These are phyloP conservation scores for Antechinus flavipes DNA, from an alignment of 2,113 vertebrate species.

Conservation along the genomic window DNA sequence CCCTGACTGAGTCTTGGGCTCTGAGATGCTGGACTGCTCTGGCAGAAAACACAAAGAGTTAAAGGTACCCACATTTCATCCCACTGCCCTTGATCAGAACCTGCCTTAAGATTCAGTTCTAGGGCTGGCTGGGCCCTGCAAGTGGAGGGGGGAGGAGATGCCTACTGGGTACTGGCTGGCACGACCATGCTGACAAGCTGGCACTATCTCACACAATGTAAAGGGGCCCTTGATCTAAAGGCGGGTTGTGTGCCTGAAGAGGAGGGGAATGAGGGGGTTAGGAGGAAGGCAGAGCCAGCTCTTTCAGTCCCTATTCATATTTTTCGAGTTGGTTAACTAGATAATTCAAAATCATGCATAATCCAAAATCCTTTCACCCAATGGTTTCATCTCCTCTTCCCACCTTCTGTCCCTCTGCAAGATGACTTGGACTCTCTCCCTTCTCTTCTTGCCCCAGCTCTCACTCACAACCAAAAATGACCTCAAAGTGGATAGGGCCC, in stretches of 20 bases:
- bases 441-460: background rate
- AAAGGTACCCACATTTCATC: background rate
- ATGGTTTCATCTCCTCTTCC: conserved; percentile 57
- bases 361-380: conserved; percentile 69
- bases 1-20: background rate
- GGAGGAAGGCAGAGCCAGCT: conserved; percentile 71
- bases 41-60: background rate
- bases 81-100: background rate
- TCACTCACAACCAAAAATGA: background rate
- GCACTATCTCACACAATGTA: conserved; percentile 58
- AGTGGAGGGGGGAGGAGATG: conserved; percentile 17
- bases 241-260: conserved; percentile 53
- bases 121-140: conserved; percentile 17
- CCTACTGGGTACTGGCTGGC: conserved; percentile 46
- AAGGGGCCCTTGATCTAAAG: conserved; percentile 64
- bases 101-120: background rate
- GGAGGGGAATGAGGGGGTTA: background rate
- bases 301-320: conserved; percentile 71
- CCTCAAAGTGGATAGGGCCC: background rate
- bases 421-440: background rate
- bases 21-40: background rate
- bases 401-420: background rate
- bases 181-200: conserved; percentile 66
- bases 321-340: conserved; percentile 19
- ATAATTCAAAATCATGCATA: conserved; percentile 62